Evolutionary conservation across 2,888 invertebrate species (phyloP).

Genomic region (Catocala nupta): DNA sequence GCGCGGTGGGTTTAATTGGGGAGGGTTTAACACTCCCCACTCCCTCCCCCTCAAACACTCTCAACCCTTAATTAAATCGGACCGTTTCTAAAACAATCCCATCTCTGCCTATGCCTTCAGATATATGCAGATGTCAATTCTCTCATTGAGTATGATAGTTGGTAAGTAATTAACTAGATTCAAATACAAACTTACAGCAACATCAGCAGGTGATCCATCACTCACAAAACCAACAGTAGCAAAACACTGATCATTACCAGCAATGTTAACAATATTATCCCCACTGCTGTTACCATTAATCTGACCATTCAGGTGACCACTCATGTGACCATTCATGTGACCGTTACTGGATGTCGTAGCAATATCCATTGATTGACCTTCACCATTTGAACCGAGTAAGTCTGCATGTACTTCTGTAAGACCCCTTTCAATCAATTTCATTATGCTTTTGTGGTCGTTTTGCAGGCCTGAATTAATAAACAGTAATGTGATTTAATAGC

Average conservation of each 20-base stretch:
- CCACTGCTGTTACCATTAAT: conserved; percentile 36
- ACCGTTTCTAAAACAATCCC: too few relatives aligned
- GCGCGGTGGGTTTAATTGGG: too few relatives aligned
- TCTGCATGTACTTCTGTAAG: conserved; percentile 89
- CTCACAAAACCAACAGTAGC: conserved; percentile 91
- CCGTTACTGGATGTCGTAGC: conserved; percentile 44
- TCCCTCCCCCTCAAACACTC: too few relatives aligned
- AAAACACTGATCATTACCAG: conserved; percentile 74
- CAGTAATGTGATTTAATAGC: too few relatives aligned
- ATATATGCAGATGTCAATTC: too few relatives aligned
- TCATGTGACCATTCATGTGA: conserved; percentile 30
- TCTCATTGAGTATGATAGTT: too few relatives aligned
- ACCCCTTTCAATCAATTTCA: conserved; percentile 94
- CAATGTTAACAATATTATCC: conserved; percentile 20
- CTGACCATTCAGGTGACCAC: conserved; percentile 49
- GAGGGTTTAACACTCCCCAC: too few relatives aligned
- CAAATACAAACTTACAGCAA: conserved; percentile 88
- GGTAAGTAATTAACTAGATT: too few relatives aligned
- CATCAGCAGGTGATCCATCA: conserved; percentile 93
- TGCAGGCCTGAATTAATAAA: conserved; percentile 89
- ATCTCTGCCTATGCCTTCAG: too few relatives aligned
- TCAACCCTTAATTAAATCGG: too few relatives aligned
- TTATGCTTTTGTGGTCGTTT: conserved; percentile 95
- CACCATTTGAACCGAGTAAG: conserved; percentile 50
- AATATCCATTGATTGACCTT: conserved; percentile 17